A percentile compares a stretch with the other conserved stretches of the same genome.
Conservation (phyloP, 2,888 invertebrate species). For the Caenorhabditis sulstoni region DNA sequence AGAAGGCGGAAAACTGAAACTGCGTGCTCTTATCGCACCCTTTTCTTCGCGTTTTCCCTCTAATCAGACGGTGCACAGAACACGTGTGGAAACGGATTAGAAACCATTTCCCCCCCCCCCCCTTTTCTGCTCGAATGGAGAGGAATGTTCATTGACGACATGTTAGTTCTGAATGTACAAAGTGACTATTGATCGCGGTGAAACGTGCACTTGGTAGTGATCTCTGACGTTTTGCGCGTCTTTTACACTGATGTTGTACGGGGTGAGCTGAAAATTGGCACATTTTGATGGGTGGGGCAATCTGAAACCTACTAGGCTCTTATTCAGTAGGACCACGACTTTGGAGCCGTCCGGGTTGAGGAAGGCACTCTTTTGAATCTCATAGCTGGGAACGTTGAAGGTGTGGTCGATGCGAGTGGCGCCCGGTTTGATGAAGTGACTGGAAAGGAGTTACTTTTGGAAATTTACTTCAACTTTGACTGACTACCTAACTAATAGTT, state of each 20-base stretch:
- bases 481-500: no score
- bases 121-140: no score
- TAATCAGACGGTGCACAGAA: no score
- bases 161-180: slow-evolving; percentile 11
- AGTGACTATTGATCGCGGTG: slow-evolving; percentile 1
- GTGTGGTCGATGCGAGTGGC: slow-evolving; percentile 52
- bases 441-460: slow-evolving; percentile 45
- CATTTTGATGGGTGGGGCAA: background rate
- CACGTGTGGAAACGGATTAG: no score
- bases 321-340: slow-evolving; percentile 52
- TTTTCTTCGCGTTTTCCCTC: no score
- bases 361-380: slow-evolving; percentile 45
- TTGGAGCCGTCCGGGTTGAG: slow-evolving; percentile 58
- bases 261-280: slow-evolving; percentile 6
- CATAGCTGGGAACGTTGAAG: slow-evolving; percentile 35
- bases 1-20: no score
- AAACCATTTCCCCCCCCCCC: no score
- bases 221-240: background rate
- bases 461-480: no score
- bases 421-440: slow-evolving; percentile 67
- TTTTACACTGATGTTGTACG: slow-evolving; percentile 15
- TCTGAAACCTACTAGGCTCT: slow-evolving; percentile 16
- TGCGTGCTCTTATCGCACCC: no score
- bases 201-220: slow-evolving; percentile 15
- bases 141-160: background rate